phyloP scores from a whole-genome alignment of 2,113 vertebrate genomes.

The Athene cunicularia region DNA sequence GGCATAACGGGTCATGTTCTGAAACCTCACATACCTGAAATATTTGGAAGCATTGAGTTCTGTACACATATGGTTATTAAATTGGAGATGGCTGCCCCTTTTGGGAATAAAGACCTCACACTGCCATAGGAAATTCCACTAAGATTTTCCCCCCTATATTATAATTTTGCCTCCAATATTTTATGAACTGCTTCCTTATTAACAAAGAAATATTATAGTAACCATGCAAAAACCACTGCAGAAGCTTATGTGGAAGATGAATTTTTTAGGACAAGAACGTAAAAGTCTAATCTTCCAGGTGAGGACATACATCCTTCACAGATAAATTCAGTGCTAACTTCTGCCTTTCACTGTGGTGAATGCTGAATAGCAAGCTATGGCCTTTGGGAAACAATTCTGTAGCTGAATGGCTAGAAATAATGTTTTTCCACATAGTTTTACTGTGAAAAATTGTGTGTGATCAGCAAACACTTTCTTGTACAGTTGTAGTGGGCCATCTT shows the following conservation, averaged over 20 bases:
- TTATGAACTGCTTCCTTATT: neutral
- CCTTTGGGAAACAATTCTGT: neutral
- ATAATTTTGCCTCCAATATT: neutral
- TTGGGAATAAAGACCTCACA: neutral
- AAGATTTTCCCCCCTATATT: neutral
- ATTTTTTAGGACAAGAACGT: neutral
- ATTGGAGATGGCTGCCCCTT: neutral
- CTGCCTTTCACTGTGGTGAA: neutral
- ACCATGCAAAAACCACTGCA: neutral
- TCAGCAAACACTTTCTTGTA: neutral
- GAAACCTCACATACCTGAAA: conserved; percentile 41
- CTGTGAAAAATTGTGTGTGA: neutral
- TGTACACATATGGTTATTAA: conserved; percentile 36
- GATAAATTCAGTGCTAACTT: neutral
- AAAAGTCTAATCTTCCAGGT: neutral
- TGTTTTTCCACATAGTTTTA: neutral
- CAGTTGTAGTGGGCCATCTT: neutral
- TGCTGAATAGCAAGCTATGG: neutral
- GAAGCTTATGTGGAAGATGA: neutral
- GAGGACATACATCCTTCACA: neutral
- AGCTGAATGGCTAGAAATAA: neutral
- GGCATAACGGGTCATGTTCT: neutral
- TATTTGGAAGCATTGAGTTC: conserved; percentile 20
- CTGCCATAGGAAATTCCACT: neutral
- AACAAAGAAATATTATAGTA: neutral